Base-by-base conservation (phyloP, 2,888 invertebrate species). In the Philaethria dido region DNA sequence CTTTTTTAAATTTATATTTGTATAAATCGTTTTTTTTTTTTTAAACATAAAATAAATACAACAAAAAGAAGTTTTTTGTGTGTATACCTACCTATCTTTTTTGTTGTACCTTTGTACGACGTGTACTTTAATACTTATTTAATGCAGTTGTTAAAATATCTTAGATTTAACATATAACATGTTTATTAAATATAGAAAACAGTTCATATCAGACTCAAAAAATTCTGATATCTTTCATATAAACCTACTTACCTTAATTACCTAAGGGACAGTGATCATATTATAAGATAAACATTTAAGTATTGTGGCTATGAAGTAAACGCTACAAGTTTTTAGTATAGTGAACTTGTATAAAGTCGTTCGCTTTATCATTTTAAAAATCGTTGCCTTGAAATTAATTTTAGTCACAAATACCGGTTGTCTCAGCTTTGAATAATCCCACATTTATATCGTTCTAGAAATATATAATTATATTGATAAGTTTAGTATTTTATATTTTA, bases 401-500 rank as follows among this genome's bases (percentile, higher is more conserved):
- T 85, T 83, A 85, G 80, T 81, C 84, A 86, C 86, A 81, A 76
- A 83, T 83, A 85, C 85, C 82, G 89, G 85, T 87, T 86, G 85
- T 89, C 87, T 87, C 88, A 82, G 87, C 88, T 87, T 86, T 80
- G 83, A 85, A 87, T 85, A 83, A 83, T 84, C 83, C 82, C 87
- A 86, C 85, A 81, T 84, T 82, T 82, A 81, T 76, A 78, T 78
- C 77, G 80, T 79, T 88, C 82, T 84, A 87, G 82, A 81, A 78
- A 87, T n/a, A n/a, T n/a, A n/a, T n/a, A n/a, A 88, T 83, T 76
- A 79, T 89, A 86, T 84, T 75, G 74, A 84, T 88, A 88, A 88
- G 83, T 86, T 88, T 86, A 87, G 86, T 87, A 85, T 89, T 88
- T 89, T 88, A 84, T 89, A 89, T 84, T 87, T 85, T 82, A 85